These are phyloP conservation scores for Drosophila pseudoobscura DNA, from an alignment of 1,140 invertebrate genomes.

Conservation along the genomic window DNA sequence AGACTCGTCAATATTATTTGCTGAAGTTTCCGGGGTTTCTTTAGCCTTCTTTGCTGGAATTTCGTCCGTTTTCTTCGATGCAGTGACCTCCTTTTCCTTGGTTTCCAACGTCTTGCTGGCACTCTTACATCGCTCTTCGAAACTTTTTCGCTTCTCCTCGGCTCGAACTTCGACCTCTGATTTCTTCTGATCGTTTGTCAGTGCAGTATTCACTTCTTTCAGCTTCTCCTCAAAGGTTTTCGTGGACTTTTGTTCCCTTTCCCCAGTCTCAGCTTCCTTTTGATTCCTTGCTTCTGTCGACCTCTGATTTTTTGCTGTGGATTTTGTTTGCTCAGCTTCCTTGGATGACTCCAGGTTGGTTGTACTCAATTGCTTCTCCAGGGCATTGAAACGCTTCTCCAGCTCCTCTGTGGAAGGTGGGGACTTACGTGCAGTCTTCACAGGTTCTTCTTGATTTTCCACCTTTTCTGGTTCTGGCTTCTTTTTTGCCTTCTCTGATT, in stretches of 20 bases:
- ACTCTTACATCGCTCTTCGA: conserved; percentile 15
- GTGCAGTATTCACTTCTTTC: conserved; percentile 24
- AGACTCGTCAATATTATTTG: not conserved
- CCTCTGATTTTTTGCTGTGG: not conserved
- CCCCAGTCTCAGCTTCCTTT: conserved; percentile 3
- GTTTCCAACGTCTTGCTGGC: not conserved
- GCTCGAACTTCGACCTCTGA: not conserved
- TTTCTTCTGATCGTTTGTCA: conserved; percentile 8
- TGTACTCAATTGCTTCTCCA: conserved; percentile 68
- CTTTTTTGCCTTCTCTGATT: not conserved
- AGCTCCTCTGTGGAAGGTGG: conserved; percentile 77
- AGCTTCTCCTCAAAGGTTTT: conserved; percentile 55
- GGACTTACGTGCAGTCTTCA: conserved; percentile 32
- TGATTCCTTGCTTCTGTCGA: conserved; percentile 12
- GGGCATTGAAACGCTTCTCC: conserved; percentile 73
- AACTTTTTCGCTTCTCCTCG: not conserved
- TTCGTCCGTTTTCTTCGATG: too few relatives aligned
- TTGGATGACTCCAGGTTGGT: conserved; percentile 28
- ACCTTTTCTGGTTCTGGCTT: not conserved
- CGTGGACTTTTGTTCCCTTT: conserved; percentile 14
- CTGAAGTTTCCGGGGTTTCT: not conserved
- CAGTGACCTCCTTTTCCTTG: not conserved
- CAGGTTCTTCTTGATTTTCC: conserved; percentile 4
- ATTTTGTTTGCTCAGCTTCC: conserved; percentile 15
- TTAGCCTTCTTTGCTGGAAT: not conserved